Evolutionary conservation across 2,888 invertebrate genomes (phyloP).

Genomic region (Heliconius cydno): DNA sequence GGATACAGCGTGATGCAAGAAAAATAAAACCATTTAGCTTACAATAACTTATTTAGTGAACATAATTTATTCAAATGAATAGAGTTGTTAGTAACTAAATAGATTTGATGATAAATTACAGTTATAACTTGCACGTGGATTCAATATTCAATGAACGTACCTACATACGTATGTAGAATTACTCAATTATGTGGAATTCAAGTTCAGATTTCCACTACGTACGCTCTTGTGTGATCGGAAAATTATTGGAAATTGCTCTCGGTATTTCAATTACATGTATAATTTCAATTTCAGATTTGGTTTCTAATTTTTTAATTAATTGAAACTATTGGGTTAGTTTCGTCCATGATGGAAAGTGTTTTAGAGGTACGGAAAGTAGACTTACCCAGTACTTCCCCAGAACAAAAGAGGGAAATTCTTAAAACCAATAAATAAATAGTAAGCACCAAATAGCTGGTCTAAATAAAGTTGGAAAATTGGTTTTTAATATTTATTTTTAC

Average conservation of each 20-base stretch:
- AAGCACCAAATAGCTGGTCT: background rate
- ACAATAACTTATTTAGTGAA: background rate
- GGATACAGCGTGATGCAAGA: too few relatives aligned
- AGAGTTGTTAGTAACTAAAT: background rate
- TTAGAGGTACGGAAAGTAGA: background rate
- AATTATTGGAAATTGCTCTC: conserved; percentile 14
- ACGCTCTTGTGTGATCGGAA: conserved; percentile 7
- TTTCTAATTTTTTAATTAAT: background rate
- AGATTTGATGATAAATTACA: background rate
- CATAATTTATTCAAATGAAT: background rate
- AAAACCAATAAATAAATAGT: background rate
- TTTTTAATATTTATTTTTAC: too few relatives aligned
- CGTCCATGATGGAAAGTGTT: background rate
- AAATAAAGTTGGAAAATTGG: too few relatives aligned
- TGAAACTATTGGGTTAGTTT: background rate
- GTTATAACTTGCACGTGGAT: conserved; percentile 5
- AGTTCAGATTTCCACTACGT: conserved; percentile 2
- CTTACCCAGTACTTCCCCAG: background rate
- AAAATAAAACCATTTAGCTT: background rate
- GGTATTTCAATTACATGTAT: background rate
- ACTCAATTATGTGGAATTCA: conserved; percentile 9
- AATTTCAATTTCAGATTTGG: background rate
- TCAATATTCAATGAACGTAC: conserved; percentile 2
- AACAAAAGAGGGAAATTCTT: background rate
- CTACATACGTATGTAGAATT: background rate